Conservation (phyloP, 2,113 vertebrate species). For the Tragelaphus imberbis region DNA sequence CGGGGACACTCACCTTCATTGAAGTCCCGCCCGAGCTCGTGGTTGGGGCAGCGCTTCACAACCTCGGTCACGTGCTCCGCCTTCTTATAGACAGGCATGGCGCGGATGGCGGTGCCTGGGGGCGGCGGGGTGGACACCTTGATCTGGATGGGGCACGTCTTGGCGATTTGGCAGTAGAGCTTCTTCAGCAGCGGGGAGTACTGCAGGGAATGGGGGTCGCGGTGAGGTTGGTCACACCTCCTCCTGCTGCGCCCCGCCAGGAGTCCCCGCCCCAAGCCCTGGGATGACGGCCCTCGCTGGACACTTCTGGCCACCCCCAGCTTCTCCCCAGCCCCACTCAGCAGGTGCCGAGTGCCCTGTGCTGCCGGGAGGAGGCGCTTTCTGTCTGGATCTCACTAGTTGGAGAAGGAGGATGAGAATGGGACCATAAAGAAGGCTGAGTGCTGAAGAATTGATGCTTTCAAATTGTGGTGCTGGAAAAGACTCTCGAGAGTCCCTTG, state of each 20-base stretch:
- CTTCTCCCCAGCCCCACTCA: conserved; percentile 83
- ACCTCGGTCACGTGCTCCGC: conserved; percentile 97
- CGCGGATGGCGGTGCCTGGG: conserved; percentile 91
- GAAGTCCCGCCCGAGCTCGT: conserved; percentile 95
- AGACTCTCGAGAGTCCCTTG: neutral
- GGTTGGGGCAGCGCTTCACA: conserved; percentile 98
- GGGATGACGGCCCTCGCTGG: accelerated
- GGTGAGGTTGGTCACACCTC: accelerated
- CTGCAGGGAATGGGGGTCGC: conserved; percentile 69
- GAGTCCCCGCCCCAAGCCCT: neutral
- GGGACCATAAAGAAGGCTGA: neutral
- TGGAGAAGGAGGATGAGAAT: neutral
- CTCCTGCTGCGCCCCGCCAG: accelerated
- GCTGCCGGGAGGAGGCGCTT: accelerated
- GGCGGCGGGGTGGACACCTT: conserved; percentile 90
- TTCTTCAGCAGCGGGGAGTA: conserved; percentile 98
- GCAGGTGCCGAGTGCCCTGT: neutral
- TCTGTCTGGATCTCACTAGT: neutral
- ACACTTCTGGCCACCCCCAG: conserved; percentile 58
- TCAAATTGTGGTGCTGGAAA: neutral
- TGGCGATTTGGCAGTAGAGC: conserved; percentile 98
- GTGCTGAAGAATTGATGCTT: neutral
- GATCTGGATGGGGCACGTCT: conserved; percentile 98
- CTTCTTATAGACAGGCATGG: conserved; percentile 99
- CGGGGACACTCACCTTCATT: conserved; percentile 88